Percentiles rank a stretch among this genome's conserved stretches.
Conservation (phyloP, 2,888 invertebrate genomes). For the Machimus atricapillus region DNA sequence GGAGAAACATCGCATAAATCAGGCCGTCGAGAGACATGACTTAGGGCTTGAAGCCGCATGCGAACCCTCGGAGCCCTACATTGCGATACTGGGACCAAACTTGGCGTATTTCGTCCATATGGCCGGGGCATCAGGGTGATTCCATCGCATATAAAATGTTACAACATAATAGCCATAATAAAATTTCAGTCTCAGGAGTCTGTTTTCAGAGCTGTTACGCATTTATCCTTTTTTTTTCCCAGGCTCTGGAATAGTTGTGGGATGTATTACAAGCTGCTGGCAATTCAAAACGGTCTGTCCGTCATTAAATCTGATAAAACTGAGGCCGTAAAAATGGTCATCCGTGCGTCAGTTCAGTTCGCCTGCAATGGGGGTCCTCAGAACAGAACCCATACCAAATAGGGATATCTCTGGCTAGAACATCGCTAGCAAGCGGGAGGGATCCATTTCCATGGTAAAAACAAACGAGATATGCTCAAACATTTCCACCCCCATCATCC, state of each 20-base stretch:
- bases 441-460: not conserved
- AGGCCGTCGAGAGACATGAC: not conserved
- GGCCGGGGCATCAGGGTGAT: slow-evolving; percentile 14
- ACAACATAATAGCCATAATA: slow-evolving; percentile 38
- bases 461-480: not conserved
- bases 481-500: not conserved
- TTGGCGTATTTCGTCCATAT: not conserved
- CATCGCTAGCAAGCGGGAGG: not conserved
- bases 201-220: not conserved
- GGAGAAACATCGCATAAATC: slow-evolving; percentile 2
- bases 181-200: slow-evolving; percentile 14
- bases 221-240: slow-evolving; percentile 26
- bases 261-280: not conserved
- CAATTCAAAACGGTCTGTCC: slow-evolving; percentile 22
- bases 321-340: slow-evolving; percentile 27
- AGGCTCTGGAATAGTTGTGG: slow-evolving; percentile 1
- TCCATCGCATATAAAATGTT: slow-evolving; percentile 24
- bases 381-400: not conserved
- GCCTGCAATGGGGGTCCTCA: not conserved
- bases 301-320: slow-evolving; percentile 36
- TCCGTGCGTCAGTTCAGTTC: not conserved
- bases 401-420: not conserved
- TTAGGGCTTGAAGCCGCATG: not conserved
- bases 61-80: not conserved
- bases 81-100: not conserved